Base-by-base conservation (phyloP, 2,797 vertebrate species). In the Holocentrus rufus region DNA sequence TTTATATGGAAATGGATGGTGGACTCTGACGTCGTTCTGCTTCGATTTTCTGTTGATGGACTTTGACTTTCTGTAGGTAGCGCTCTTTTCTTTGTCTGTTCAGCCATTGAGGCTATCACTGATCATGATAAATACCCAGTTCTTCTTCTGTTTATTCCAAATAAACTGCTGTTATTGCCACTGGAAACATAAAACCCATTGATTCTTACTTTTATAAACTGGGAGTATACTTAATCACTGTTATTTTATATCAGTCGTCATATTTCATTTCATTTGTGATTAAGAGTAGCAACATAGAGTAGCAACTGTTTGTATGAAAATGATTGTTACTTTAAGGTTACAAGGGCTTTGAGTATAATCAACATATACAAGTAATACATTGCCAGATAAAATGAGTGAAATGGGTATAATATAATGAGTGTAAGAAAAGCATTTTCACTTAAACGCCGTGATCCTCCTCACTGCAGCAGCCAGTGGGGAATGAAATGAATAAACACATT, bases 121-220 rank as follows among this genome's bases (percentile, higher is more conserved):
- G 47, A 54, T 61, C 55, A 53, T 14, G 27, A 30, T 50, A 63
- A 66, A 74, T 31, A 0, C 63, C 77, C 59, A 17, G 72, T 79
- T 72, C 25, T 66, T 46, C 8, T 79, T n/a, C n/a, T n/a, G 39
- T 81, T 74, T 76, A 71, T 76, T 74, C 62, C 50, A 59, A 64
- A 54, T 20, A 15, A 72, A 47, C 23, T 7, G 7, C 3, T 31
- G 30, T 31, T 31, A 23, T 22, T 53, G 27, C 34, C 49, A 62
- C 39, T 70, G 66, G 78, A 75, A 74, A 67, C 50, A 69, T n/a
- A n/a, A n/a, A n/a, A n/a, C n/a, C n/a, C n/a, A n/a, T n/a, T n/a
- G n/a, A n/a, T n/a, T n/a, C n/a, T n/a, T n/a, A 8, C 36, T 39
- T 39, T 39, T 8, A 39, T 39, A 10, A 39, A 39, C 7, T 39